These are phyloP conservation scores for Drosophila funebris DNA, from an alignment of 1,140 invertebrate genomes.

Conservation along the genomic window DNA sequence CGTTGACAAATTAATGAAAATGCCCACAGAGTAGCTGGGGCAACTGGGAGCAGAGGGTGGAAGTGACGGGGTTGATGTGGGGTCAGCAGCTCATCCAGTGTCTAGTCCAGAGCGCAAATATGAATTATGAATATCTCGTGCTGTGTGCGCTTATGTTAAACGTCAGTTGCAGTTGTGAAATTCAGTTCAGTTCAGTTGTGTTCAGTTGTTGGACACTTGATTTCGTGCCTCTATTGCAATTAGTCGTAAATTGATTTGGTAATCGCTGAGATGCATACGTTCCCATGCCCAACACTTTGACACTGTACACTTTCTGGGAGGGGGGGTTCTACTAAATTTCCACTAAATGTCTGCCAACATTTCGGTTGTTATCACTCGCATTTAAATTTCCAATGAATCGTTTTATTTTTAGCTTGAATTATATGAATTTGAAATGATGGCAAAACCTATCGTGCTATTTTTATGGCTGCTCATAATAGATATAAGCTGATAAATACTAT, in stretches of 20 bases:
- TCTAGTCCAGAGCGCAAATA: neutral
- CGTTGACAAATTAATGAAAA: conserved; percentile 41
- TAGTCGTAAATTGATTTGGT: conserved; percentile 54
- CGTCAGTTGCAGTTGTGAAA: neutral
- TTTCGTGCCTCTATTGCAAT: conserved; percentile 27
- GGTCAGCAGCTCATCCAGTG: neutral
- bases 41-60: no score
- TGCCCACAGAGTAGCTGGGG: neutral
- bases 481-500: conserved; percentile 15
- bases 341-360: conserved; percentile 2
- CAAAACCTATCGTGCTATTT: conserved; percentile 9
- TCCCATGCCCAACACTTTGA: conserved; percentile 32
- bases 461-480: conserved; percentile 11
- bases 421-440: conserved; percentile 7
- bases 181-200: neutral
- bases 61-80: neutral
- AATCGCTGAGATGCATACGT: conserved; percentile 11
- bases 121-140: conserved; percentile 27
- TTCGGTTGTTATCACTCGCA: conserved; percentile 2
- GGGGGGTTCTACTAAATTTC: no score
- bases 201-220: conserved; percentile 1
- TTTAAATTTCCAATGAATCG: neutral
- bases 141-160: conserved; percentile 4
- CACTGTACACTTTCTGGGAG: conserved; percentile 18
- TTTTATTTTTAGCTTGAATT: conserved; percentile 17